Conservation (phyloP, 1,140 invertebrate genomes). For the Musca domestica region DNA sequence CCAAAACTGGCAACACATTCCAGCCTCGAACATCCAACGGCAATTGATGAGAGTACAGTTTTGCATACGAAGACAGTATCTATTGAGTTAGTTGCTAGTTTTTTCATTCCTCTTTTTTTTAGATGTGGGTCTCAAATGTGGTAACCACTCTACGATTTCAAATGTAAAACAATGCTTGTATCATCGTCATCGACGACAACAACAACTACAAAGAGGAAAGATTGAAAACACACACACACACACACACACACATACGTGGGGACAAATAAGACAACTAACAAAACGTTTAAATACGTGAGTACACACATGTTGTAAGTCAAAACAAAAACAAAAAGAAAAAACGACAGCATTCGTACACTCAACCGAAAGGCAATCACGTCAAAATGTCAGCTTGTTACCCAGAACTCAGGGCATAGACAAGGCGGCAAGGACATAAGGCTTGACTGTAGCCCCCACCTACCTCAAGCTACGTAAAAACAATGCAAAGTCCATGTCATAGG, state of each 20-base stretch:
- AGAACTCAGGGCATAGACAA: too few species aligned
- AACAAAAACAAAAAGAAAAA: not conserved
- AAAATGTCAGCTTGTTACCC: constrained; percentile 11
- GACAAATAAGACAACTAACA: not conserved
- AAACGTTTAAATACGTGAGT: constrained; percentile 19
- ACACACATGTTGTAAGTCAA: constrained; percentile 8
- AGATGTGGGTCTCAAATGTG: not conserved
- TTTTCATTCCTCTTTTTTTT: not conserved
- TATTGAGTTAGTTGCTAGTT: too few species aligned
- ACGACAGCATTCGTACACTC: not conserved
- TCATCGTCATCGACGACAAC: not conserved
- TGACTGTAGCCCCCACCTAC: not conserved
- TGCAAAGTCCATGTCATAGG: constrained; percentile 6
- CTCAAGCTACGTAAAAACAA: not conserved
- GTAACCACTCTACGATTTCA: not conserved
- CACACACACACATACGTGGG: too few species aligned
- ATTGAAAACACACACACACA: too few species aligned
- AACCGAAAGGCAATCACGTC: constrained; percentile 18
- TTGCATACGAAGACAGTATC: not conserved
- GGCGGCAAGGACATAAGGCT: not conserved
- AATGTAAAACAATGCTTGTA: constrained; percentile 9
- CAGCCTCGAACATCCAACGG: not conserved
- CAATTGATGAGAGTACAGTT: not conserved
- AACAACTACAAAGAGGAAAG: too few species aligned
- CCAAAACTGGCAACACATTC: not conserved